phyloP scores from a whole-genome alignment of 1,140 invertebrate genomes.

The Drosophila guanche region DNA sequence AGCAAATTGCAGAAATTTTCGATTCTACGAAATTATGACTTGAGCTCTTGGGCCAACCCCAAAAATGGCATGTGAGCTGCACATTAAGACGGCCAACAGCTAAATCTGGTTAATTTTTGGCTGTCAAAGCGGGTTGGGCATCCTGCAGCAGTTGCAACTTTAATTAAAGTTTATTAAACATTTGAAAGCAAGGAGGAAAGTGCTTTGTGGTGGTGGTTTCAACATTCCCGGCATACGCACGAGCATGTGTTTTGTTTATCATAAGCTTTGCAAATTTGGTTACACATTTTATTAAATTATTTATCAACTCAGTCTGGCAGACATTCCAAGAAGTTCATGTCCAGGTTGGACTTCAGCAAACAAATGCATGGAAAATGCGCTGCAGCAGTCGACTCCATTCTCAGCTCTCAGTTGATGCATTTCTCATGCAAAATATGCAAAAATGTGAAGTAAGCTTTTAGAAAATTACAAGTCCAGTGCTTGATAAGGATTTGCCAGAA shows the following conservation, averaged over 20 bases:
- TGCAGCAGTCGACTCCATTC: conserved; percentile 13
- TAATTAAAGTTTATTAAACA: conserved; percentile 37
- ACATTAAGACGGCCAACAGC: conserved; percentile 37
- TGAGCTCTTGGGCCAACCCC: conserved; percentile 36
- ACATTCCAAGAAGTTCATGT: background rate
- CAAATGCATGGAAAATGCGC: conserved; percentile 16
- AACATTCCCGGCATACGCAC: too few species aligned
- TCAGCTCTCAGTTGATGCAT: conserved; percentile 40
- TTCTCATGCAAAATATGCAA: conserved; percentile 74
- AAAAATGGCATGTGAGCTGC: conserved; percentile 41
- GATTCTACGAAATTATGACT: conserved; percentile 1
- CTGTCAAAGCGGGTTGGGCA: background rate
- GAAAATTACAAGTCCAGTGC: conserved; percentile 70
- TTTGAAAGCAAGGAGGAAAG: background rate
- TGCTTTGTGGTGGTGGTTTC: conserved; percentile 6
- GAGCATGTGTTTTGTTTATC: too few species aligned
- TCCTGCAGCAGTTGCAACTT: background rate
- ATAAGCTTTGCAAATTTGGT: background rate
- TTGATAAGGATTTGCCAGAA: conserved; percentile 31
- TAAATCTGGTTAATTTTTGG: conserved; percentile 28
- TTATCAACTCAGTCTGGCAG: background rate
- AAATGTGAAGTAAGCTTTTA: conserved; percentile 69
- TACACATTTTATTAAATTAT: conserved; percentile 1
- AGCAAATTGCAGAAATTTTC: conserved; percentile 52
- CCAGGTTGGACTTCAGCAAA: conserved; percentile 9